phyloP scores from a whole-genome alignment of 2,888 invertebrate genomes.

The Dasypolia templi region DNA sequence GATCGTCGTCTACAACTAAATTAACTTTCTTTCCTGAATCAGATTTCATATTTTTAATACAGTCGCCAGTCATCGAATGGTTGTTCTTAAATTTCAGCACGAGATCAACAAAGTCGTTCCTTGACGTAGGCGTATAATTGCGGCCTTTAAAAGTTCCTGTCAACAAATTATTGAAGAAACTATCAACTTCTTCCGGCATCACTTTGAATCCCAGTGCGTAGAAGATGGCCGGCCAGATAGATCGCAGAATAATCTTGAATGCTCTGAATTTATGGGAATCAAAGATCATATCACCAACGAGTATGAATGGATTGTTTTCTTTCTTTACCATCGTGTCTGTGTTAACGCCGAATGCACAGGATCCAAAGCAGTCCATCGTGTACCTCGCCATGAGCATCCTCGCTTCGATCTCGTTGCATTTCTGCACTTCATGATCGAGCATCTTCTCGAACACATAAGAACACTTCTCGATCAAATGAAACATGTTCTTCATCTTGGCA shows the following conservation, averaged over 20 bases:
- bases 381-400: conserved; percentile 72
- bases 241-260: conserved; percentile 66
- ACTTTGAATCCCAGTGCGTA: conserved; percentile 74
- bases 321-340: conserved; percentile 72
- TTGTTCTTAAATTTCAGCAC: conserved; percentile 74
- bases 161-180: conserved; percentile 73
- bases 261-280: conserved; percentile 67
- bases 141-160: conserved; percentile 72
- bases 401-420: conserved; percentile 66
- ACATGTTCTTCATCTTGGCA: conserved; percentile 83
- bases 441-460: conserved; percentile 71
- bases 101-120: conserved; percentile 79
- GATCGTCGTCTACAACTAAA: conserved; percentile 79
- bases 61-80: conserved; percentile 73
- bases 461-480: conserved; percentile 76
- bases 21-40: conserved; percentile 66
- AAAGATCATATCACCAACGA: conserved; percentile 73
- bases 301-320: conserved; percentile 71
- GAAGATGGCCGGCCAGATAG: conserved; percentile 79
- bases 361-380: conserved; percentile 79
- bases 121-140: conserved; percentile 68
- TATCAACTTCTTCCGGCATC: conserved; percentile 67
- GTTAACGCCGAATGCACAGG: conserved; percentile 80
- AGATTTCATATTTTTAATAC: conserved; percentile 70
- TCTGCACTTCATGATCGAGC: conserved; percentile 67